These are phyloP conservation scores for Gambusia holbrooki DNA, from an alignment of 2,113 vertebrate species.

Conservation along the genomic window DNA sequence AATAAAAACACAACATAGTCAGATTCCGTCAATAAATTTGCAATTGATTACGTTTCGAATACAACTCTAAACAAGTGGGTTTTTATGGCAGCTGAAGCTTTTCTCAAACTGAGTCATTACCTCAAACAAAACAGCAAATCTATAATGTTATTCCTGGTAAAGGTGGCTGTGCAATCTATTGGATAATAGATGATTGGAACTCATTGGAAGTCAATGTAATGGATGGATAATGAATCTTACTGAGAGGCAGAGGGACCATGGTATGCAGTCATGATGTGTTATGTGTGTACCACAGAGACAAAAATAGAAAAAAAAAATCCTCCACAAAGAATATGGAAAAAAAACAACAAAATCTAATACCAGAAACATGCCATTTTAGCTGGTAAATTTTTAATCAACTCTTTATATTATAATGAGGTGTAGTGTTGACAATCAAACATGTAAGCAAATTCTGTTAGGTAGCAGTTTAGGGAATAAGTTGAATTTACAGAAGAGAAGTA, in stretches of 20 bases:
- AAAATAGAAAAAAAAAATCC: neutral
- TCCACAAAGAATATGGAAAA: neutral
- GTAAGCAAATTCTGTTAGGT: neutral
- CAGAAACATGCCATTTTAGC: neutral
- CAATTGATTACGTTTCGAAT: no score
- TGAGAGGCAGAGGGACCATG: constrained; percentile 1
- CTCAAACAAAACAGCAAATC: no score
- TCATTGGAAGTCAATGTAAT: neutral
- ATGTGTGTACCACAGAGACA: constrained; percentile 1
- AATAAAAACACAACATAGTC: no score
- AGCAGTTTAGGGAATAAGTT: neutral
- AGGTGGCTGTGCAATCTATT: no score
- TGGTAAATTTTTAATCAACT: neutral
- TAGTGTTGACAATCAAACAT: constrained; percentile 9
- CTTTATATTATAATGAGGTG: constrained; percentile 10
- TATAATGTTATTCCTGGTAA: no score
- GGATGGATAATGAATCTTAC: constrained; percentile 18
- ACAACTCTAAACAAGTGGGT: no score
- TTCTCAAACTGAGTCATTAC: no score
- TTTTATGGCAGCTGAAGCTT: no score
- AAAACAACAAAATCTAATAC: neutral
- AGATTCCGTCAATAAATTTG: no score
- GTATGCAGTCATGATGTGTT: constrained; percentile 3
- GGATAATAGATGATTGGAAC: no score
- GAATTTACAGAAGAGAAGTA: neutral